These are phyloP conservation scores for Cynopterus sphinx DNA, from an alignment of 2,797 vertebrate genomes.

Conservation along the genomic window DNA sequence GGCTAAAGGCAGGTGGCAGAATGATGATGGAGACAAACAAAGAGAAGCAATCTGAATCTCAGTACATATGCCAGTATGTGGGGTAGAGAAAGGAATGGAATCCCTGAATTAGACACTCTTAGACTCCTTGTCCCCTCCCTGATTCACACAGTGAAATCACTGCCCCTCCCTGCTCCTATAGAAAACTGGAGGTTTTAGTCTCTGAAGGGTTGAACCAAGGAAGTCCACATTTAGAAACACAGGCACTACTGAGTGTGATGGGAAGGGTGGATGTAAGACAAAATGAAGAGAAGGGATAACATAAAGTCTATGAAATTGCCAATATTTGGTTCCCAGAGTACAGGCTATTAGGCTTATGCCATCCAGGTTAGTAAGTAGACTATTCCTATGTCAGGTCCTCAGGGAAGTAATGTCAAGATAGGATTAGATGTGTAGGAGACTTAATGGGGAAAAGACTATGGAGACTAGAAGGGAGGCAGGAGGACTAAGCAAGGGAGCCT, in stretches of 20 bases:
- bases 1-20: background rate
- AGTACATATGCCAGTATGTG: background rate
- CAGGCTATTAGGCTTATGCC: background rate
- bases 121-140: background rate
- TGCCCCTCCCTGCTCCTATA: rapidly evolving
- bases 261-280: background rate
- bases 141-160: background rate
- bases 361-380: background rate
- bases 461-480: background rate
- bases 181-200: background rate
- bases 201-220: background rate
- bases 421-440: background rate
- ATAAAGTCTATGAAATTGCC: background rate
- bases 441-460: background rate
- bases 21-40: background rate
- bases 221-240: background rate
- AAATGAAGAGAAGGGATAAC: background rate
- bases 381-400: background rate
- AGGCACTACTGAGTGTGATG: background rate
- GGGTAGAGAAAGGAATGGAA: background rate
- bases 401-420: background rate
- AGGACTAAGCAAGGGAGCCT: background rate
- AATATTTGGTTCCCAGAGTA: background rate
- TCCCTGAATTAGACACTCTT: background rate
- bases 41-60: background rate